These are phyloP conservation scores for Homarus gammarus DNA, from an alignment of 2,888 invertebrate species.

Conservation along the genomic window DNA sequence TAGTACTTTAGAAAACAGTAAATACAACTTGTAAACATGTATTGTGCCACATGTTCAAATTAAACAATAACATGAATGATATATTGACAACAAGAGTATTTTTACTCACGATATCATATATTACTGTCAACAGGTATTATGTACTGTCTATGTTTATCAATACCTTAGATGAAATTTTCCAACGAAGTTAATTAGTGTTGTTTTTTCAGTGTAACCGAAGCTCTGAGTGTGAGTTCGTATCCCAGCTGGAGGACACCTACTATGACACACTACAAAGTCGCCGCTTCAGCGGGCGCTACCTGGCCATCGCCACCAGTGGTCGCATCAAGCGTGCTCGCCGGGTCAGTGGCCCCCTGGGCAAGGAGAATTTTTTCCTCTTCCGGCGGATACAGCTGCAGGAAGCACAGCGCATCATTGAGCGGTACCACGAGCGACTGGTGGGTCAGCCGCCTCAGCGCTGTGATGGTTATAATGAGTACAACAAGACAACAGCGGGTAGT, in stretches of 20 bases:
- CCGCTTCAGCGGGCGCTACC: conserved; percentile 57
- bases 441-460: conserved; percentile 62
- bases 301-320: conserved; percentile 64
- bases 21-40: no score
- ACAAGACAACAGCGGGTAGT: conserved; percentile 21
- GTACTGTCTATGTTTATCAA: no score
- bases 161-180: no score
- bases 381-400: conserved; percentile 30
- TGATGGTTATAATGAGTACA: conserved; percentile 59
- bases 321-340: conserved; percentile 70
- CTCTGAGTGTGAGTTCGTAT: conserved; percentile 67
- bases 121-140: no score
- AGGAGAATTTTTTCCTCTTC: conserved; percentile 68
- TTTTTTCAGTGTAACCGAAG: conserved; percentile 71
- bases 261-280: conserved; percentile 68
- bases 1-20: no score
- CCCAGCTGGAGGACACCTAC: conserved; percentile 56
- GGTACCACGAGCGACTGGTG: conserved; percentile 44
- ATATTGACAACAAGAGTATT: no score
- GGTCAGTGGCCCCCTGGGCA: conserved; percentile 48
- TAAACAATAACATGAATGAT: no score
- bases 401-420: conserved; percentile 47
- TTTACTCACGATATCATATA: no score
- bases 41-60: no score
- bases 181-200: no score